Evolutionary conservation across 2,113 vertebrate species (phyloP).

Genomic region (Equus quagga): DNA sequence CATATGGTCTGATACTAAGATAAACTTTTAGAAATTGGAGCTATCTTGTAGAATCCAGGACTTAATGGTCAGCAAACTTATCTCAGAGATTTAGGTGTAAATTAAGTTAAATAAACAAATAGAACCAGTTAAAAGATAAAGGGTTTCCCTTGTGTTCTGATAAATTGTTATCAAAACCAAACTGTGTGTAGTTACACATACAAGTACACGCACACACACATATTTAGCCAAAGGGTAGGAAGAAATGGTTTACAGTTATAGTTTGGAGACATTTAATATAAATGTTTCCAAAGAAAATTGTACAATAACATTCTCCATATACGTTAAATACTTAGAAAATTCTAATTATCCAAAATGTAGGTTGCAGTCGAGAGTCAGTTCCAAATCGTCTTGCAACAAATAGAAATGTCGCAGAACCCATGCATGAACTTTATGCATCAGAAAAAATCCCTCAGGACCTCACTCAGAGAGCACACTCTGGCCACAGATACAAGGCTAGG

Average conservation of each 20-base stretch:
- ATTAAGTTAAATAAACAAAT: not conserved
- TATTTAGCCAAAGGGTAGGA: slow-evolving; percentile 1
- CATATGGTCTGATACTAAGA: not conserved
- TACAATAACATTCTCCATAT: not conserved
- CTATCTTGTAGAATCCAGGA: not conserved
- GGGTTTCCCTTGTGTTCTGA: not conserved
- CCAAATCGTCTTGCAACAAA: not conserved
- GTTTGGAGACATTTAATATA: not conserved
- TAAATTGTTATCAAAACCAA: slow-evolving; percentile 23
- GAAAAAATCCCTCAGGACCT: not conserved
- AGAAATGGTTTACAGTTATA: not conserved
- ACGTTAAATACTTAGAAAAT: not conserved
- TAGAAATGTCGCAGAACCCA: not conserved
- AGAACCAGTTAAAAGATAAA: not conserved
- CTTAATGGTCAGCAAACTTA: not conserved
- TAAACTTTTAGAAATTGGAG: slow-evolving; percentile 9
- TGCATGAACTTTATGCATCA: not conserved
- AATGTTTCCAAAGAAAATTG: not conserved
- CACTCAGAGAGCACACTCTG: not conserved
- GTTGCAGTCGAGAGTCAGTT: not conserved
- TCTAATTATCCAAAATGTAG: not conserved
- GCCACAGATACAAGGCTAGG: not conserved
- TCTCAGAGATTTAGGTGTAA: not conserved
- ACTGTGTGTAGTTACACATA: not conserved
- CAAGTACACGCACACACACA: not conserved